Evolutionary conservation across 2,797 vertebrate genomes (phyloP).

Genomic region (Squalus acanthias): DNA sequence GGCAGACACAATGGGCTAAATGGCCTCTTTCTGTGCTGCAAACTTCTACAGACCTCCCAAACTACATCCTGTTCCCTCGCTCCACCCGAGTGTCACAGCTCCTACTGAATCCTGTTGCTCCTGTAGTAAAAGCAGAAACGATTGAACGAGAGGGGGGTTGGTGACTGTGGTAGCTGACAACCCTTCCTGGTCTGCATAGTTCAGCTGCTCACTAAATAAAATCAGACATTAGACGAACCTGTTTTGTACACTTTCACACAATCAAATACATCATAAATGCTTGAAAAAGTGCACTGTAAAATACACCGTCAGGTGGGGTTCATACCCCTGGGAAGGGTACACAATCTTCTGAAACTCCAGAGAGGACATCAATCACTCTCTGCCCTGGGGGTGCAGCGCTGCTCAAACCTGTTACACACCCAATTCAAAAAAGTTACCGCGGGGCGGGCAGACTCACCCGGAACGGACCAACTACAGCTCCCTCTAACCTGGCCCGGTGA

Average conservation of each 20-base stretch:
- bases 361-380: background rate
- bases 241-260: background rate
- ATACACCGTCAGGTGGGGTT: background rate
- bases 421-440: background rate
- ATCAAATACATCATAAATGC: background rate
- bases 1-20: background rate
- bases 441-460: background rate
- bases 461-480: background rate
- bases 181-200: too few relatives aligned
- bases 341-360: background rate
- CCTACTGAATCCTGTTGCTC: too few relatives aligned
- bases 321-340: background rate
- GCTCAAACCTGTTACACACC: background rate
- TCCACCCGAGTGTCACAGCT: too few relatives aligned
- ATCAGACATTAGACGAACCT: too few relatives aligned
- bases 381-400: background rate
- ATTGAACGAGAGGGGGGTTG: too few relatives aligned
- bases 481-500: background rate
- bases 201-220: too few relatives aligned
- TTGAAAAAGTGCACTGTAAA: background rate
- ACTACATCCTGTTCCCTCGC: background rate
- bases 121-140: too few relatives aligned
- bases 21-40: background rate
- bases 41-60: background rate
- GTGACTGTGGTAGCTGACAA: too few relatives aligned